These are phyloP conservation scores for Leptura quadrifasciata DNA, from an alignment of 2,888 invertebrate species.

Conservation along the genomic window DNA sequence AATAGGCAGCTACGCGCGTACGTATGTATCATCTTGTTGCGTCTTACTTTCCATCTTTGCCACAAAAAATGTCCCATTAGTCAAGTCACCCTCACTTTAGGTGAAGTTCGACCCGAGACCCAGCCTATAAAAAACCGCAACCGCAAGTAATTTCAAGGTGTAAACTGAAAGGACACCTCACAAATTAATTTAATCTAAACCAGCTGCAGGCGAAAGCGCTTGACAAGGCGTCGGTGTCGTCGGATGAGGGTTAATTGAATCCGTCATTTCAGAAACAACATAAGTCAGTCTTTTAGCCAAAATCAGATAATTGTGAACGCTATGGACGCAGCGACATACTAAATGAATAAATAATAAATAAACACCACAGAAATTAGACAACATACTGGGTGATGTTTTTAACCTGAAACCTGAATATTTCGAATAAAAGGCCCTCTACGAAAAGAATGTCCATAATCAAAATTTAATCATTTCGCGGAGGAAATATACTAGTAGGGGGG, in stretches of 20 bases:
- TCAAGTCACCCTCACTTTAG: not conserved
- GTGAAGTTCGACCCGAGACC: slow-evolving; percentile 2
- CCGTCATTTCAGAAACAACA: too few relatives aligned
- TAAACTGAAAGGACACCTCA: not conserved
- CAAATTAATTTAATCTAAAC: slow-evolving; percentile 7
- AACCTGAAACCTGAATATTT: too few relatives aligned
- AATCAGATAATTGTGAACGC: too few relatives aligned
- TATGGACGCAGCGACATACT: too few relatives aligned
- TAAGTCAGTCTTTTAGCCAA: too few relatives aligned
- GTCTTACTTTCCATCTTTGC: not conserved
- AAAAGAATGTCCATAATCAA: too few relatives aligned
- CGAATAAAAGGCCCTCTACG: too few relatives aligned
- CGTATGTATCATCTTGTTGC: not conserved
- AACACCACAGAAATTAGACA: too few relatives aligned
- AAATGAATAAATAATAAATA: too few relatives aligned
- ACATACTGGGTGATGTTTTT: too few relatives aligned
- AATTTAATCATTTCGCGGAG: too few relatives aligned
- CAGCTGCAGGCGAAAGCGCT: not conserved
- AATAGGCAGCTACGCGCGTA: not conserved
- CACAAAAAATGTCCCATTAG: slow-evolving; percentile 15
- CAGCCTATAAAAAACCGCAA: slow-evolving; percentile 5
- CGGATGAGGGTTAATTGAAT: not conserved
- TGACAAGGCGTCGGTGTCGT: not conserved
- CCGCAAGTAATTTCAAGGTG: not conserved
- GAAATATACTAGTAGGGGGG: too few relatives aligned